A percentile compares a stretch with the other conserved stretches of the same genome.
Evolutionary conservation across 2,888 invertebrate genomes (phyloP).

Genomic region (Patella depressa): DNA sequence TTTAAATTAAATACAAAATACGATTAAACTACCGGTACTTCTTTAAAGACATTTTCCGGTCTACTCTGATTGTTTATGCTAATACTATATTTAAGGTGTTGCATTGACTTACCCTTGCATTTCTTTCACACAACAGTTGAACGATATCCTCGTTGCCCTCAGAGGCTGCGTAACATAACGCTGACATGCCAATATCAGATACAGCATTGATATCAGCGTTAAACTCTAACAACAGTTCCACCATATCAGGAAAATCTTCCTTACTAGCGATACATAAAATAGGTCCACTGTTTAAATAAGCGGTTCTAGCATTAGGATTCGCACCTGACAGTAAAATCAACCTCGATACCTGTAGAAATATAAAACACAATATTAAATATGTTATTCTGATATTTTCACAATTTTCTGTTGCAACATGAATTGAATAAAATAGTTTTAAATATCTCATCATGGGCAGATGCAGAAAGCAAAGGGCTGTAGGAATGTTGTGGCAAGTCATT

Average conservation of each 20-base stretch:
- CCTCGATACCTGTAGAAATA: conserved; percentile 80
- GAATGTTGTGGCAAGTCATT: no score
- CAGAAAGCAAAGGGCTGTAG: no score
- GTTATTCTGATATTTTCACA: background rate
- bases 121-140: conserved; percentile 76
- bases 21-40: no score
- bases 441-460: no score
- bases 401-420: no score
- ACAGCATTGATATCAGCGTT: conserved; percentile 89
- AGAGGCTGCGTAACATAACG: conserved; percentile 88
- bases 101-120: conserved; percentile 68
- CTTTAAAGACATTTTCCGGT: no score
- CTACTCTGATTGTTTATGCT: no score
- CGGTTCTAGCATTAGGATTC: conserved; percentile 86
- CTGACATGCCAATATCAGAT: conserved; percentile 89
- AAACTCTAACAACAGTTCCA: conserved; percentile 89
- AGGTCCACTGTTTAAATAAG: conserved; percentile 76
- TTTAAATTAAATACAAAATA: no score
- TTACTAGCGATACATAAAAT: conserved; percentile 89
- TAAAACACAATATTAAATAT: background rate
- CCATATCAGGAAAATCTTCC: conserved; percentile 93
- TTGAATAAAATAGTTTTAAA: no score
- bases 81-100: no score
- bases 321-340: conserved; percentile 90
- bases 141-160: conserved; percentile 87